A percentile compares a stretch with the other conserved stretches of the same genome.
These are phyloP conservation scores for Megaleporinus macrocephalus DNA, from an alignment of 2,113 vertebrate genomes.

Conservation along the genomic window DNA sequence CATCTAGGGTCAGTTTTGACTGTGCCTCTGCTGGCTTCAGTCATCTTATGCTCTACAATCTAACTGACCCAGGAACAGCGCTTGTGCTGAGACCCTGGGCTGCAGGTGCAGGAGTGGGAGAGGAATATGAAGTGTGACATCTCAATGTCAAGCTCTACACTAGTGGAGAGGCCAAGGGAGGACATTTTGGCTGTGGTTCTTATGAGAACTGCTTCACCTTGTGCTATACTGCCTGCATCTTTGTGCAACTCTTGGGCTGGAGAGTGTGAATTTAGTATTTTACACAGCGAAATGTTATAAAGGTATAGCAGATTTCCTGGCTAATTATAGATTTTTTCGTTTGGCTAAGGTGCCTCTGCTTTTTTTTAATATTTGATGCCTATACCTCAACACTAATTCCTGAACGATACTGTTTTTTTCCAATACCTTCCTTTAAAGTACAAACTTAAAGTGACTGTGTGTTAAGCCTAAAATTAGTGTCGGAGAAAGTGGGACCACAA, in stretches of 20 bases:
- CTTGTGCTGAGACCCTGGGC: slow-evolving; percentile 2
- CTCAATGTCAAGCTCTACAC: slow-evolving; percentile 30
- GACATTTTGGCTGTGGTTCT: slow-evolving; percentile 26
- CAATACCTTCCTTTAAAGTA: no score
- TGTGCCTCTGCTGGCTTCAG: slow-evolving; percentile 1
- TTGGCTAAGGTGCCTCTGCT: no score
- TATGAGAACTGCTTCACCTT: slow-evolving; percentile 18
- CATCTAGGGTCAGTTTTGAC: background rate
- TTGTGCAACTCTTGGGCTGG: background rate
- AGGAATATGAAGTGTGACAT: slow-evolving; percentile 45
- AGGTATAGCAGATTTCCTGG: no score
- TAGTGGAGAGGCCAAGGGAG: slow-evolving; percentile 12
- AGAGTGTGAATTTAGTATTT: background rate
- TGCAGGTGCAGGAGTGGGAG: slow-evolving; percentile 37
- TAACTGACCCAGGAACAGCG: slow-evolving; percentile 14
- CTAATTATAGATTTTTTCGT: no score
- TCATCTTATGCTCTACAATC: background rate
- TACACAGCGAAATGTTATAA: no score
- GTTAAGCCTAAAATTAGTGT: no score
- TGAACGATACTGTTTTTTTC: no score
- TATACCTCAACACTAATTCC: no score
- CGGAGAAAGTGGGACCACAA: no score
- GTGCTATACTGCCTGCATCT: background rate
- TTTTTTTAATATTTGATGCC: no score
- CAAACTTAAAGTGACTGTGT: no score